These are phyloP conservation scores for Enteromius viviparus DNA, from an alignment of 2,797 vertebrate genomes.

Conservation along the genomic window DNA sequence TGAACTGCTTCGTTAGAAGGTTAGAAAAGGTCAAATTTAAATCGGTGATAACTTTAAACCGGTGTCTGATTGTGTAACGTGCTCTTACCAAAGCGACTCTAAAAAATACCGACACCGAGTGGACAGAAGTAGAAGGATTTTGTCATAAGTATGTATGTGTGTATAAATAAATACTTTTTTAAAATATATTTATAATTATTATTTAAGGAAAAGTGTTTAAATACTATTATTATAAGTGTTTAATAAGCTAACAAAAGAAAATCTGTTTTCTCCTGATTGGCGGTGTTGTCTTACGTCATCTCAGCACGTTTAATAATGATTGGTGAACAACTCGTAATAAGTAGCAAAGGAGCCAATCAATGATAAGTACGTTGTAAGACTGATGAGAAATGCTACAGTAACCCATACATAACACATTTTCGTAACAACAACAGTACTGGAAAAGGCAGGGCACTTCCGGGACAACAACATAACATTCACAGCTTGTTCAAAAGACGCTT, in stretches of 20 bases:
- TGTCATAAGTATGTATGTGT: too few relatives aligned
- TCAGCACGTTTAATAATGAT: conserved; percentile 12
- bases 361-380: neutral
- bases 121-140: neutral
- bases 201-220: neutral
- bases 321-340: conserved; percentile 12
- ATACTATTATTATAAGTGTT: neutral
- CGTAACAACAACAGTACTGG: neutral
- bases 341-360: conserved; percentile 2
- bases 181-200: too few relatives aligned
- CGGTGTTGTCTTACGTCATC: neutral
- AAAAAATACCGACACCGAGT: conserved; percentile 22
- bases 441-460: neutral
- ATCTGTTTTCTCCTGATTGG: conserved; percentile 19
- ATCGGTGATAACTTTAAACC: neutral
- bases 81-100: neutral
- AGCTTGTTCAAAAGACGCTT: neutral
- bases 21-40: neutral
- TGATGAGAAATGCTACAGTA: conserved; percentile 12
- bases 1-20: neutral
- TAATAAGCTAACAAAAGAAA: neutral
- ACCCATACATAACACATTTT: neutral
- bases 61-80: neutral
- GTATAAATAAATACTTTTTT: too few relatives aligned
- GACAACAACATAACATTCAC: neutral